These are phyloP conservation scores for Pseudotriccus pelzelni DNA, from an alignment of 2,797 vertebrate species.

Conservation along the genomic window DNA sequence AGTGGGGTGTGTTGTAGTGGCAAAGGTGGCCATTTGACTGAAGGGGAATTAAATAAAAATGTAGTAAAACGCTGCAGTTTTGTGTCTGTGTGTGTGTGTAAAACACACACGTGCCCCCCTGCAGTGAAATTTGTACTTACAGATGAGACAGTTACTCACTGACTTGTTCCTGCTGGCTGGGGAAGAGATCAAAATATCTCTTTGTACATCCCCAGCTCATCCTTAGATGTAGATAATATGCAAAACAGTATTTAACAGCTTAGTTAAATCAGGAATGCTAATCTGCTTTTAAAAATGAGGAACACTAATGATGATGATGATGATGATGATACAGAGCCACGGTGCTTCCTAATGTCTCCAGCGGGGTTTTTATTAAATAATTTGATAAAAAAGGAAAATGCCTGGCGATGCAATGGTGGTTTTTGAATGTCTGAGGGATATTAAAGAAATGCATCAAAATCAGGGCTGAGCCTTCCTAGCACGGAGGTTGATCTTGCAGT, in stretches of 20 bases:
- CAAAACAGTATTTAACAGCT: slow-evolving; percentile 26
- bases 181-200: not conserved
- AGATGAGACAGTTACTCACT: not conserved
- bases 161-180: not conserved
- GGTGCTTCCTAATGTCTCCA: not conserved
- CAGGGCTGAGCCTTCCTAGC: not conserved
- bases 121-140: not conserved
- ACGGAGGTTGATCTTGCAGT: not conserved
- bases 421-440: not conserved
- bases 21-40: not conserved
- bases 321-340: not conserved
- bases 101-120: not conserved
- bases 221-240: not conserved
- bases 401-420: not conserved
- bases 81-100: not conserved
- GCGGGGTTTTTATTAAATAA: not conserved
- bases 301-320: not conserved
- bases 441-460: not conserved
- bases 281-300: not conserved
- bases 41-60: not conserved
- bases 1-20: not conserved
- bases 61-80: accelerated
- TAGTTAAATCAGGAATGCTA: slow-evolving; percentile 30
- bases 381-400: not conserved
- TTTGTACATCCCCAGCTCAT: not conserved